Percentiles rank a stretch among this genome's conserved stretches.
These are phyloP conservation scores for Palythoa grandis DNA, from an alignment of 92 coral and sea anemone species.

Conservation along the genomic window DNA sequence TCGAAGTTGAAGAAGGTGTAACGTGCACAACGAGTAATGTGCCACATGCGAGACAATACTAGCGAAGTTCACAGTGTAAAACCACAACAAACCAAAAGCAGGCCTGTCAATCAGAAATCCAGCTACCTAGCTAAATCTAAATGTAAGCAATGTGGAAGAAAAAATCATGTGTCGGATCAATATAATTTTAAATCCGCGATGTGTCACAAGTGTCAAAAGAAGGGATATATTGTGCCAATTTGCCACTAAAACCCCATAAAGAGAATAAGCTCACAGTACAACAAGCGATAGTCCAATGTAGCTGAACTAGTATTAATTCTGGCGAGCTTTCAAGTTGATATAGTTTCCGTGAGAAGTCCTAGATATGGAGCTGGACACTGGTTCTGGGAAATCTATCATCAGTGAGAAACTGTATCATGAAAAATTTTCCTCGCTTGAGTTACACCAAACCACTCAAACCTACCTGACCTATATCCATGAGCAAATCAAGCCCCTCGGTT, in stretches of 20 bases:
- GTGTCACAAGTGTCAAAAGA: constrained; percentile 14
- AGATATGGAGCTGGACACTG: constrained; percentile 34
- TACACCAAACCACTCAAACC: not conserved
- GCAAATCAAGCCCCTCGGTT: constrained; percentile 54
- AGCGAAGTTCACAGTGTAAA: constrained; percentile 42
- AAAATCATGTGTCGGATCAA: constrained; percentile 22
- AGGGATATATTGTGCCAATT: not conserved
- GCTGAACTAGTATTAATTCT: not conserved
- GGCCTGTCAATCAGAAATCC: constrained; percentile 13
- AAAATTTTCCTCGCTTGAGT: not conserved
- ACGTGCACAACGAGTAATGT: too few relatives aligned
- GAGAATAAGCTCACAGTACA: not conserved
- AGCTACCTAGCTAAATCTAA: not conserved
- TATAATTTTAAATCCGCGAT: constrained; percentile 14
- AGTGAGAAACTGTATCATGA: constrained; percentile 39
- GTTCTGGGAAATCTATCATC: constrained; percentile 37
- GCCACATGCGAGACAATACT: not conserved
- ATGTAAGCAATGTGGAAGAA: constrained; percentile 9
- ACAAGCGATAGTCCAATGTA: constrained; percentile 11
- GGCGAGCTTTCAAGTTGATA: not conserved
- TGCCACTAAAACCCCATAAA: constrained; percentile 10
- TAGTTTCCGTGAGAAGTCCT: not conserved
- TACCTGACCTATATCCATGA: constrained; percentile 43
- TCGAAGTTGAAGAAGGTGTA: too few relatives aligned
- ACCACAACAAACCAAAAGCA: constrained; percentile 16